A percentile compares a stretch with the other conserved stretches of the same genome.
phyloP scores from a whole-genome alignment of 2,888 invertebrate species.

The Arge pagana region DNA sequence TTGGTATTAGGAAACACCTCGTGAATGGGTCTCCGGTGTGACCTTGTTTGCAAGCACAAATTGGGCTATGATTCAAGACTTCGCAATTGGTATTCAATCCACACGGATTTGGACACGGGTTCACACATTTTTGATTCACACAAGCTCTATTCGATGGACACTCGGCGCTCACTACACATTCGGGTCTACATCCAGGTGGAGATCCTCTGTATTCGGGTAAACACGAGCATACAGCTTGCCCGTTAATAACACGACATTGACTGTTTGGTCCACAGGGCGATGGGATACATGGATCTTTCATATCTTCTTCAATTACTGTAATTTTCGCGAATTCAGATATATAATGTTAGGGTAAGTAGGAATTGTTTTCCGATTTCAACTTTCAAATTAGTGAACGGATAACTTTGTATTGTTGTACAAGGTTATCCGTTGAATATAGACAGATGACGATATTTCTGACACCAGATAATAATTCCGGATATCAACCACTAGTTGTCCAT shows the following conservation, averaged over 20 bases:
- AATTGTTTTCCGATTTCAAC: too few species aligned
- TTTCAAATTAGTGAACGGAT: too few species aligned
- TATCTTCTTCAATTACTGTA: conserved; percentile 50
- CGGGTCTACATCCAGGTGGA: conserved; percentile 66
- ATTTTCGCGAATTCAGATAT: too few species aligned
- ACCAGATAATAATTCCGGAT: too few species aligned
- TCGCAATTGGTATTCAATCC: conserved; percentile 58
- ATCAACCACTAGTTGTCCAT: too few species aligned
- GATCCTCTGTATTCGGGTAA: conserved; percentile 74
- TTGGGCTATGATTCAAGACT: conserved; percentile 59
- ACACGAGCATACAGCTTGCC: conserved; percentile 80
- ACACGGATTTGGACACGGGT: conserved; percentile 58
- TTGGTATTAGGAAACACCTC: conserved; percentile 67
- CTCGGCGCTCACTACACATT: conserved; percentile 58
- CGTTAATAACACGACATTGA: conserved; percentile 59
- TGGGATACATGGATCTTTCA: conserved; percentile 47
- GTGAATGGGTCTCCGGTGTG: conserved; percentile 79
- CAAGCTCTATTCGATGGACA: conserved; percentile 65
- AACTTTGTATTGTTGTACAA: too few species aligned
- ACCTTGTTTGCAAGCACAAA: conserved; percentile 57
- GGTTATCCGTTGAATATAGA: too few species aligned
- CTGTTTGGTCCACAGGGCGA: conserved; percentile 59
- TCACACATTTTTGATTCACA: conserved; percentile 55
- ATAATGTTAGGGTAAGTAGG: too few species aligned
- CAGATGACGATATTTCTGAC: too few species aligned